Evolutionary conservation across 2,888 invertebrate species (phyloP), one percentile per base, ranked within the genome.

Genomic region (Drosophila suboccidentalis): DNA sequence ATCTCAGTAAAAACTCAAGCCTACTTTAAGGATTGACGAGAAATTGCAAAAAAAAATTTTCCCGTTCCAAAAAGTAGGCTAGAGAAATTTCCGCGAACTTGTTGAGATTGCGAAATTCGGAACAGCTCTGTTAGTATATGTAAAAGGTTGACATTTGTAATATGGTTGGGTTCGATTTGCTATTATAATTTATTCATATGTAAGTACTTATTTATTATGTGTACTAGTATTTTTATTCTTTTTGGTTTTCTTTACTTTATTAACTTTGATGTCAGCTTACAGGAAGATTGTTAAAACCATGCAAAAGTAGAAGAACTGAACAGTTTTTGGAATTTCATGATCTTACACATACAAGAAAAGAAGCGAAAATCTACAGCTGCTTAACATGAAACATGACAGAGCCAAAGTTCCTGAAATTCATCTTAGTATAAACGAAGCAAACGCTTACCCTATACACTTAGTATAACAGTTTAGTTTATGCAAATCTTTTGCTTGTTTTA

Each of bases 151-250:
- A 54, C 41, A 62, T 60, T 44, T 64, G 38, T 55, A 44, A 39
- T 55, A 46, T 73, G 72, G 72, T 44, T 55, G 65, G 47, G 51
- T 8, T 71, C 44, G 46, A 55, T 58, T 61, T 46, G 46, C 43
- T 60, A 50, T 55, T 67, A 46, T 47, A 55, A 63, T 75, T 22
- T 32, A 61, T 75, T 22, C 36, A 61, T 75, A 55, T 62, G 71
- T 46, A 59, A 44, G 22, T 58, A 63, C 19, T 58, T 63, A 63
- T 47, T 43, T 19, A 17, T 13, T 62, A 49, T 44, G 41, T 29
- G 34, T 53, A 57, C 38, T 38, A 55, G 10, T 58, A 43, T 3
- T 44, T 61, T 47, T 11, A n/a, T 32, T 2, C 32, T 54, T 53
- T 38, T 13, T 3, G 3, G 46, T 49, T 9, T 41, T 50, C 22